Evolutionary conservation across 2,113 vertebrate species (phyloP).

Genomic region (Bujurquina vittata): DNA sequence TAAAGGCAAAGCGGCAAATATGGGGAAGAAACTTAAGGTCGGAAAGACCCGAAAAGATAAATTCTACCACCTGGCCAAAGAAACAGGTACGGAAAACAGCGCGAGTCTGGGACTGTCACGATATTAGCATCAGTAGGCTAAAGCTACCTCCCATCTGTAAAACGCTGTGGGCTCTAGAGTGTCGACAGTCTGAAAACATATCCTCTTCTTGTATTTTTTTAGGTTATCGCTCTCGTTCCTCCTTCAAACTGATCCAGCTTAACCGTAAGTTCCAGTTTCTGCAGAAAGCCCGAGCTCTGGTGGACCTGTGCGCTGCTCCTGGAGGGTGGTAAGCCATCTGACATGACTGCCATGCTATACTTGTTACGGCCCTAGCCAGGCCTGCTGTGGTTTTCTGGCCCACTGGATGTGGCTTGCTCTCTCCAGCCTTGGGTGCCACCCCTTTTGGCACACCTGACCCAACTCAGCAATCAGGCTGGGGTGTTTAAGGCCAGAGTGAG

Average conservation of each 20-base stretch:
- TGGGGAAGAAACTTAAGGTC: conserved; percentile 96
- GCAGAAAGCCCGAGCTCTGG: conserved; percentile 89
- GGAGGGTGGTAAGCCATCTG: conserved; percentile 89
- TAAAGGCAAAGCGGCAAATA: conserved; percentile 52
- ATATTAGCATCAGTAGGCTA: conserved; percentile 12
- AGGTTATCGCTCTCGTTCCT: conserved; percentile 97
- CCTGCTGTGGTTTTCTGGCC: too few species aligned
- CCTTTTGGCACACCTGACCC: too few species aligned
- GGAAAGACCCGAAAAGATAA: conserved; percentile 94
- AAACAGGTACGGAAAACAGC: conserved; percentile 83
- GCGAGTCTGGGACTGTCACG: background rate
- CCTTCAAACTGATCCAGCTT: conserved; percentile 97
- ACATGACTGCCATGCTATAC: too few species aligned
- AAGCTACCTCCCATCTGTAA: background rate
- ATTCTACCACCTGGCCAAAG: conserved; percentile 97
- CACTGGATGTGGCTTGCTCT: too few species aligned
- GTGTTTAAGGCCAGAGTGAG: too few species aligned
- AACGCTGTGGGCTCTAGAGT: background rate
- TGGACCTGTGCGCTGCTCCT: conserved; percentile 94
- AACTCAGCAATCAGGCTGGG: too few species aligned
- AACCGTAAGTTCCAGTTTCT: conserved; percentile 97
- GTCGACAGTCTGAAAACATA: background rate
- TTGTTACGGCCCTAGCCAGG: too few species aligned
- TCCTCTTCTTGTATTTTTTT: background rate
- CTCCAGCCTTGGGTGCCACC: too few species aligned